Evolutionary conservation across 1,140 invertebrate genomes (phyloP), one percentile per base, ranked within the genome.

Genomic region (Orchestia grillus): DNA sequence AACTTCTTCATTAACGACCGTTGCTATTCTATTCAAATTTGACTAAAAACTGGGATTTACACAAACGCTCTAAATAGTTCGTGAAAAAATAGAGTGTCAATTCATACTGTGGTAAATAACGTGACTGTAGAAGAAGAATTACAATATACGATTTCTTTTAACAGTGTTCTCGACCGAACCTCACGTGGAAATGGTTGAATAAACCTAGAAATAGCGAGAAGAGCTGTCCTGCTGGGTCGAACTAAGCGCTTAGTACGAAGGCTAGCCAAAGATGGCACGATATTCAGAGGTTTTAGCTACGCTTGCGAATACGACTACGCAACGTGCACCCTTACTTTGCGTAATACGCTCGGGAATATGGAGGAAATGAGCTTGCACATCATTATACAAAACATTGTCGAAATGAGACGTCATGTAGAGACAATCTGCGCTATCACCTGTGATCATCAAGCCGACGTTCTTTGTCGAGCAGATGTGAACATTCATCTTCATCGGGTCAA

Each of bases 331-430:
- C 11, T 15, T 77, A 77, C 62, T 15, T 53, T 53, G 47, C 47
- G 47, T 53, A 77, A 36, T 36, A 77, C 28, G 62, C 62, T 77
- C 15, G 28, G 62, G 28, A 77, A 77, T 36, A 77, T 77, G 62
- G 28, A 77, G 62, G 36, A 77, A 77, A 77, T 77, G 47, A 77
- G 62, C 62, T 77, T 77, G 62, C 62, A 77, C 62, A 36, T 77
- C 62, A 77, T 77, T 77, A 77, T 77, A 77, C 62, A 77, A 77
- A 77, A 77, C 62, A 77, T 77, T 77, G 62, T 77, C 62, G 62
- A 77, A 77, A 77, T 77, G 62, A 77, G 62, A 77, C 62, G 62
- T 77, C 62, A 77, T 77, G 62, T 77, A 28, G 28, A 77, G 62
- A 77, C 62, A 77, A 77, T 77, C 62, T 77, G 15, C 62, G 62